Percentiles rank a stretch among this genome's conserved stretches.
phyloP scores from a whole-genome alignment of 2,797 vertebrate species.

The Momotus momota region DNA sequence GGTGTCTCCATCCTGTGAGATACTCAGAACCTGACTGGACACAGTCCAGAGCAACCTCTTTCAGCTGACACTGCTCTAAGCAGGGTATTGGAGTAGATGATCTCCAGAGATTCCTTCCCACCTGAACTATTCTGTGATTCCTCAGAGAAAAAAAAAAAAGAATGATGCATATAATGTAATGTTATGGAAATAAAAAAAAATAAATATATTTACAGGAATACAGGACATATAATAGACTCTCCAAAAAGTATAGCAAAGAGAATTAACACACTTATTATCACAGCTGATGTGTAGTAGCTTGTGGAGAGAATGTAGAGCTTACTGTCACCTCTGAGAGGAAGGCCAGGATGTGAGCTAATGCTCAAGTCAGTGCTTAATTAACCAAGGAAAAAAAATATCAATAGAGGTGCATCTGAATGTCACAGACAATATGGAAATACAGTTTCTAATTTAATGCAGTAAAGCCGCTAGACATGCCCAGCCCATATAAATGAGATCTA shows the following conservation, averaged over 20 bases:
- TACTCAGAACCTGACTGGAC: background rate
- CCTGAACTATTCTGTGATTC: background rate
- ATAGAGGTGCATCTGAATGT: constrained; percentile 70
- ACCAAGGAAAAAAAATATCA: constrained; percentile 68
- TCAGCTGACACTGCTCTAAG: background rate
- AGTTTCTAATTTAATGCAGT: constrained; percentile 65
- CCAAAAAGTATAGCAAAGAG: background rate
- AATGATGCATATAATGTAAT: background rate
- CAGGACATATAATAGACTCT: background rate
- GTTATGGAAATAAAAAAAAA: constrained; percentile 4
- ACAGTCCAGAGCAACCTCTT: background rate
- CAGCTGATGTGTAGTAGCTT: constrained; percentile 13
- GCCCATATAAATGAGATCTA: constrained; percentile 61
- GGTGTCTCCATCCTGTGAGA: background rate
- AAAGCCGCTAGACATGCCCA: constrained; percentile 48
- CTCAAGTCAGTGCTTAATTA: constrained; percentile 68
- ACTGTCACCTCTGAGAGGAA: constrained; percentile 52
- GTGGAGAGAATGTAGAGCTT: background rate
- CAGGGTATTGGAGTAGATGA: background rate
- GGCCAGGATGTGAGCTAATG: constrained; percentile 56
- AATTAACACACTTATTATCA: constrained; percentile 11
- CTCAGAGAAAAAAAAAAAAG: constrained; percentile 9
- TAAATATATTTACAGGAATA: background rate
- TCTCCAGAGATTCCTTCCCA: background rate
- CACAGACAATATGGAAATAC: constrained; percentile 72